A percentile compares a stretch with the other conserved stretches of the same genome.
Evolutionary conservation across 2,113 vertebrate genomes (phyloP).

Genomic region (Papio anubis): DNA sequence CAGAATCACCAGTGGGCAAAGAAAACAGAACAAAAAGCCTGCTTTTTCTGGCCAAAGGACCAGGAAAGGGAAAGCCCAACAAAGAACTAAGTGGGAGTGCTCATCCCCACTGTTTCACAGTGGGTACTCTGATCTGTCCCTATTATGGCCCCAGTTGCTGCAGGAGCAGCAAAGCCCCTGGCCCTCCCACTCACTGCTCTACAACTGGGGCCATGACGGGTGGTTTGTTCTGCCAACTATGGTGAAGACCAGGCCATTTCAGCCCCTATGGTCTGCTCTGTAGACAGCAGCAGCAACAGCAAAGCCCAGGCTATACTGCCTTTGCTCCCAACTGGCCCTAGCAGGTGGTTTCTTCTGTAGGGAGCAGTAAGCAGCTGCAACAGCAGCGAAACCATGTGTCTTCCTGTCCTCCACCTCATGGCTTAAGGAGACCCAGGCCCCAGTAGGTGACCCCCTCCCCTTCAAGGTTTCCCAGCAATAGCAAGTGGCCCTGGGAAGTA

Average conservation of each 20-base stretch:
- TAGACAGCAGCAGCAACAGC: not conserved
- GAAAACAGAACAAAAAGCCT: slow-evolving; percentile 6
- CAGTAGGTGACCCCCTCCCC: not conserved
- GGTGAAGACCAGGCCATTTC: not conserved
- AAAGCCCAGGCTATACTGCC: not conserved
- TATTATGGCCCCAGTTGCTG: not conserved
- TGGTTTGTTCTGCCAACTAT: not conserved
- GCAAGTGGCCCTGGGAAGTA: not conserved
- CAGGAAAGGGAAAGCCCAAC: not conserved
- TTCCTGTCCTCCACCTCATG: not conserved
- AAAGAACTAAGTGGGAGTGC: not conserved
- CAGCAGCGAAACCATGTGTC: not conserved
- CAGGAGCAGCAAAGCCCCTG: not conserved
- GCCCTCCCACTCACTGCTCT: not conserved
- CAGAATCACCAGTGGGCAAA: not conserved
- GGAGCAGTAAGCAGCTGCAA: not conserved
- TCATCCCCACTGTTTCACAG: not conserved
- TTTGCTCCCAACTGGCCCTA: not conserved
- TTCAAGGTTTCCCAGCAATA: not conserved
- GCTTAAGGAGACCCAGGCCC: not conserved
- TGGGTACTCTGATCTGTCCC: not conserved
- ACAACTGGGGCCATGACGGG: not conserved
- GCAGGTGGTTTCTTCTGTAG: not conserved
- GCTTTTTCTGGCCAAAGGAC: slow-evolving; percentile 27
- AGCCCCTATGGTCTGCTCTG: not conserved